A percentile compares a stretch with the other conserved stretches of the same genome.
phyloP scores from a whole-genome alignment of 2,888 invertebrate genomes.

The Phaonia tiefii region DNA sequence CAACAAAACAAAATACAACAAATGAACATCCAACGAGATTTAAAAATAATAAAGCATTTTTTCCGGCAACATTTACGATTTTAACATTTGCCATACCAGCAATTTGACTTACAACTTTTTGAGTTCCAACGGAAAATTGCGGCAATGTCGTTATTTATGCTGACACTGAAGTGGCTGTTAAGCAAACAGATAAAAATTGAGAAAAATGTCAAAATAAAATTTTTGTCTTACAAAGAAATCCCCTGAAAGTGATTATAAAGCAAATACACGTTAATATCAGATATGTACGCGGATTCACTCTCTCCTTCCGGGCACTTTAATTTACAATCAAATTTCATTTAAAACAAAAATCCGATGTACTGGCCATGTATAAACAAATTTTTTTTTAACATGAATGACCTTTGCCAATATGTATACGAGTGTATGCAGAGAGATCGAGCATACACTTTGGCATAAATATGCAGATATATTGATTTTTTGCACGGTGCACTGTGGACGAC shows the following conservation, averaged over 20 bases:
- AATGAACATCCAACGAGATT: neutral
- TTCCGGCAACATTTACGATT: slow-evolving; percentile 29
- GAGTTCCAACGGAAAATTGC: slow-evolving; percentile 13
- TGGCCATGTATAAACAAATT: too few relatives aligned
- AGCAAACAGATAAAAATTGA: neutral
- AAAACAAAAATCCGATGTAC: too few relatives aligned
- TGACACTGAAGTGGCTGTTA: slow-evolving; percentile 1
- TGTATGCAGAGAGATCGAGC: too few relatives aligned
- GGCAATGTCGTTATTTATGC: slow-evolving; percentile 11
- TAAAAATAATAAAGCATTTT: slow-evolving; percentile 26
- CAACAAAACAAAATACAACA: too few relatives aligned
- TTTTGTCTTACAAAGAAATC: neutral
- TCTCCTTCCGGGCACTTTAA: too few relatives aligned
- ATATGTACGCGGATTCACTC: too few relatives aligned
- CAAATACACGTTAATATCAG: neutral
- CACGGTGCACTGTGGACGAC: too few relatives aligned
- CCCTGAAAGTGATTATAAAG: slow-evolving; percentile 1
- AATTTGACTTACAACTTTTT: neutral
- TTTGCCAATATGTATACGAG: too few relatives aligned
- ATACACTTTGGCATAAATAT: too few relatives aligned
- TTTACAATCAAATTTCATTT: too few relatives aligned
- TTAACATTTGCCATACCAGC: neutral
- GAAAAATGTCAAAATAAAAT: neutral
- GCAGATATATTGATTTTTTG: too few relatives aligned
- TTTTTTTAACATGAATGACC: too few relatives aligned